These are phyloP conservation scores for Mactra quadrangularis DNA, from an alignment of 1,140 invertebrate species.

Conservation along the genomic window DNA sequence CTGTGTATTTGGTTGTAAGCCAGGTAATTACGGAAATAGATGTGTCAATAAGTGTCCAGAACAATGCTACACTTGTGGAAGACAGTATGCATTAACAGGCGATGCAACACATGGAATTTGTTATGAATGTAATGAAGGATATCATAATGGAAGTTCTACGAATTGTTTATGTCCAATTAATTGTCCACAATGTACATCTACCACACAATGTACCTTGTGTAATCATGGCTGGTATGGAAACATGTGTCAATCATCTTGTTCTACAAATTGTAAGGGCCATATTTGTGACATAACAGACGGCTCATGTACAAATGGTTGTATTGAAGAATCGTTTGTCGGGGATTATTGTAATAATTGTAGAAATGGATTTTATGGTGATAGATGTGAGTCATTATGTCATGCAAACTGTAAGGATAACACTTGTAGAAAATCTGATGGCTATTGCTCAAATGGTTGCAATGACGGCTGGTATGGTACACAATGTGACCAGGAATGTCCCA, in stretches of 20 bases:
- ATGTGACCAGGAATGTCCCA: neutral
- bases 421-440: no score
- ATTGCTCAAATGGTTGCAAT: no score
- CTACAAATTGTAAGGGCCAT: neutral
- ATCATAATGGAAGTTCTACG: neutral
- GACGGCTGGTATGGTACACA: neutral
- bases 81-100: no score
- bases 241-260: neutral
- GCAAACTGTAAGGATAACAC: no score
- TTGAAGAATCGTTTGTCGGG: neutral
- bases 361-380: no score
- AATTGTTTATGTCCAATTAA: neutral
- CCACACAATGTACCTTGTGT: neutral
- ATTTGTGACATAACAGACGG: neutral
- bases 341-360: neutral
- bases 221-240: neutral
- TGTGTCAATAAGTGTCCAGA: neutral
- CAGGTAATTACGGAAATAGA: slow-evolving; percentile 3
- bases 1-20: neutral
- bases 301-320: neutral
- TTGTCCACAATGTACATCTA: neutral
- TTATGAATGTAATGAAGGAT: slow-evolving; percentile 12
- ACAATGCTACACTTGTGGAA: no score
- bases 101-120: neutral
- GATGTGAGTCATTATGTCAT: no score